These are phyloP conservation scores for Apocrypta bakeri DNA, from an alignment of 1,140 invertebrate genomes.

Conservation along the genomic window DNA sequence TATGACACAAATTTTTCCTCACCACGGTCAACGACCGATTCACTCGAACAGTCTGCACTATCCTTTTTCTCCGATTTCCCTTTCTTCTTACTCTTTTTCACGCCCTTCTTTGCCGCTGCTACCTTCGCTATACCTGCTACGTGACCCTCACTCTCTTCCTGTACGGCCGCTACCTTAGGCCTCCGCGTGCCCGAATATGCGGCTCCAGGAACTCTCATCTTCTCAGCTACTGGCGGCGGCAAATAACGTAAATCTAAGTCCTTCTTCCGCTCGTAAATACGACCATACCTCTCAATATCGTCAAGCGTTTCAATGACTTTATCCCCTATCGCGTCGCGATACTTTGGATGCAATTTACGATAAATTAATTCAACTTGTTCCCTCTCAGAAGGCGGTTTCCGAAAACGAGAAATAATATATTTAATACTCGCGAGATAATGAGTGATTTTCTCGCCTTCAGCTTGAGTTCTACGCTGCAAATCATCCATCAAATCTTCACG, in stretches of 20 bases:
- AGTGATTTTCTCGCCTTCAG: background rate
- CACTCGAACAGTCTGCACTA: no score
- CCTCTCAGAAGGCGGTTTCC: background rate
- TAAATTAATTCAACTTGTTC: background rate
- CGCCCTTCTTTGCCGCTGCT: no score
- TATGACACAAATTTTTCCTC: no score
- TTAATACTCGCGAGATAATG: background rate
- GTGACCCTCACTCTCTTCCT: background rate
- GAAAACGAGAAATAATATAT: background rate
- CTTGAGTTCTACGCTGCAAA: background rate
- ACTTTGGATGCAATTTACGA: background rate
- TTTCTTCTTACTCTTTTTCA: no score
- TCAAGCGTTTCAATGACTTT: background rate
- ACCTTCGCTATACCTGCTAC: no score
- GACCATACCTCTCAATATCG: background rate
- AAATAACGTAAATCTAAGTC: background rate
- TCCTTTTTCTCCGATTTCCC: no score
- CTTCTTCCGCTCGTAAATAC: background rate
- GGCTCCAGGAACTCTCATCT: background rate
- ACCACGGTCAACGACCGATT: no score
- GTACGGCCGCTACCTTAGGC: background rate
- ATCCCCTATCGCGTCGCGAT: background rate
- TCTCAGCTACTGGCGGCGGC: background rate
- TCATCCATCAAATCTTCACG: background rate
- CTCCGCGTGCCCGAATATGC: background rate